phyloP scores from a whole-genome alignment of 2,113 vertebrate species.

The Salvelinus alpinus region DNA sequence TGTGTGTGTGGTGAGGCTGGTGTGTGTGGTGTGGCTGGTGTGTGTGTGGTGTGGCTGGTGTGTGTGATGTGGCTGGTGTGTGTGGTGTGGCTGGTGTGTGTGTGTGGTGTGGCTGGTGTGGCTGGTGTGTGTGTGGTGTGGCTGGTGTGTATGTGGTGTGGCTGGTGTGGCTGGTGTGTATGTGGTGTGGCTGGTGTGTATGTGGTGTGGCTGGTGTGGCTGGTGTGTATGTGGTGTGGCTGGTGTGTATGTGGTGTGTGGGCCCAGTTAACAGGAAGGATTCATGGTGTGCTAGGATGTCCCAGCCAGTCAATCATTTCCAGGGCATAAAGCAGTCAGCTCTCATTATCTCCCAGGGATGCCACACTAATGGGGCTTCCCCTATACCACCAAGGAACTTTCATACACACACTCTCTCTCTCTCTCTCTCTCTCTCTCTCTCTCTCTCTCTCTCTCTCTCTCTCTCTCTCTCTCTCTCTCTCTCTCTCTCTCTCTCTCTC shows the following conservation, averaged over 20 bases:
- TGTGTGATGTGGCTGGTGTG: conserved; percentile 22
- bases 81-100: conserved; percentile 17
- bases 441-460: too few species aligned
- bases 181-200: conserved; percentile 36
- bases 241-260: not conserved
- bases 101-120: too few species aligned
- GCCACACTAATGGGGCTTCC: conserved; percentile 15
- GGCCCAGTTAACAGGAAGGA: conserved; percentile 32
- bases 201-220: too few species aligned
- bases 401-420: too few species aligned
- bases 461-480: too few species aligned
- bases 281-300: conserved; percentile 54
- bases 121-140: too few species aligned
- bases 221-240: conserved; percentile 17
- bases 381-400: too few species aligned
- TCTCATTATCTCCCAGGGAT: conserved; percentile 66
- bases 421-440: too few species aligned
- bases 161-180: conserved; percentile 7
- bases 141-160: too few species aligned
- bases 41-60: conserved; percentile 31
- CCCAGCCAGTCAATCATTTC: conserved; percentile 65
- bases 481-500: too few species aligned
- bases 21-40: not conserved
- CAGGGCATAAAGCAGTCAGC: conserved; percentile 69
- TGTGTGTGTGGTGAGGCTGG: too few species aligned